A percentile compares a stretch with the other conserved stretches of the same genome.
Conservation (phyloP, 2,113 vertebrate genomes). For the Mungos mungo region DNA sequence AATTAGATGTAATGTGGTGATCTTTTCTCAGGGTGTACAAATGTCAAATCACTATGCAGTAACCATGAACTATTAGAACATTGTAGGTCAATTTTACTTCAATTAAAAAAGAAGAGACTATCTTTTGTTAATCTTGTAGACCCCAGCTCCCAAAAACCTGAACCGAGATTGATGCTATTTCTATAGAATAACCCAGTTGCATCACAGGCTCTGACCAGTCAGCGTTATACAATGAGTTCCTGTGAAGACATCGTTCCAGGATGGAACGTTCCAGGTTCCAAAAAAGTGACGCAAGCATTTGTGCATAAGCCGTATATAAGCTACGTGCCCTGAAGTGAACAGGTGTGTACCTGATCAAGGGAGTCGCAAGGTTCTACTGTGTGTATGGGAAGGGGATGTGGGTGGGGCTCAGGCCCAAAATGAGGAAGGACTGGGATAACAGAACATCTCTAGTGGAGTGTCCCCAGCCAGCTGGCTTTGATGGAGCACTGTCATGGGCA, state of each 20-base stretch:
- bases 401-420: too few species aligned
- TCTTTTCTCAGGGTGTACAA: background rate
- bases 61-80: background rate
- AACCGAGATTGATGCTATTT: background rate
- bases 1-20: background rate
- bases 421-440: background rate
- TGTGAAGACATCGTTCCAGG: background rate
- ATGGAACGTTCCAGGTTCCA: background rate
- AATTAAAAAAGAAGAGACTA: background rate
- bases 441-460: background rate
- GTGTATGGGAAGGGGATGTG: background rate
- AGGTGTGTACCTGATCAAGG: background rate
- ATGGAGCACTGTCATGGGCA: background rate
- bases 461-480: background rate
- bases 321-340: background rate
- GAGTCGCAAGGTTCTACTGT: background rate
- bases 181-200: background rate
- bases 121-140: background rate
- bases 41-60: background rate
- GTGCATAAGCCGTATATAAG: background rate
- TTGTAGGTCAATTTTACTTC: background rate
- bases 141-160: background rate
- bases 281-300: background rate
- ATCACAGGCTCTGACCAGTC: background rate
- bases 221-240: background rate